Evolutionary conservation across 2,888 invertebrate species (phyloP).

Genomic region (Tetragonula carbonaria): DNA sequence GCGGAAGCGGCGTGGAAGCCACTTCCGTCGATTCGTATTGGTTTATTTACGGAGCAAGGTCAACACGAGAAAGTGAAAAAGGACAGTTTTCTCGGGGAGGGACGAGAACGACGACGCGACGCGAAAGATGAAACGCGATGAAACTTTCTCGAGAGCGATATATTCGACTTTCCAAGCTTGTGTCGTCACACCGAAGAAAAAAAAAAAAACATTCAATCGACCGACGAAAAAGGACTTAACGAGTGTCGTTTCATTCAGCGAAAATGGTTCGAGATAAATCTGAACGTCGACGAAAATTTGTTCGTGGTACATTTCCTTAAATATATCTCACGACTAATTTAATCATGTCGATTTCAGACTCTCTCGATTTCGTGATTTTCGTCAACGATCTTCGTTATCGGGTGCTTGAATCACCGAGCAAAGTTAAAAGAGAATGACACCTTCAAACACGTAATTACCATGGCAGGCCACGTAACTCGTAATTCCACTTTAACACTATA

Average conservation of each 20-base stretch:
- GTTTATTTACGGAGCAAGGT: conserved; percentile 53
- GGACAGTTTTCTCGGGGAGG: conserved; percentile 48
- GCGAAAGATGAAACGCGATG: conserved; percentile 60
- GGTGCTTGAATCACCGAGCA: neutral
- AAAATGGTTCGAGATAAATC: neutral
- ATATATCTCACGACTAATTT: neutral
- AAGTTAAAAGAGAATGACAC: neutral
- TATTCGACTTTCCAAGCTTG: conserved; percentile 57
- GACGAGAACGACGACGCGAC: conserved; percentile 25
- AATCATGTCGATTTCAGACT: neutral
- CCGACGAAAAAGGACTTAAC: neutral
- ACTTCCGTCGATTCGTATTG: conserved; percentile 60
- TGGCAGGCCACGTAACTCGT: neutral
- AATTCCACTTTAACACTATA: neutral
- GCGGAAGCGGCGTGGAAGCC: conserved; percentile 39
- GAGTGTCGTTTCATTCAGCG: neutral
- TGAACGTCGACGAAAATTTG: neutral
- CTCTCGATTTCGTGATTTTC: neutral
- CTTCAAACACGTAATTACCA: no score
- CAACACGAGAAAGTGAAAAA: conserved; percentile 71
- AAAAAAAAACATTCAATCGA: conserved; percentile 7
- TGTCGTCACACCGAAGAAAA: neutral
- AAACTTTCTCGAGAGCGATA: conserved; percentile 68
- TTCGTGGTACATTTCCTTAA: neutral
- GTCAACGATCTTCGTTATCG: neutral